These are phyloP conservation scores for Paratrypauchen microcephalus DNA, from an alignment of 2,797 vertebrate species.

Conservation along the genomic window DNA sequence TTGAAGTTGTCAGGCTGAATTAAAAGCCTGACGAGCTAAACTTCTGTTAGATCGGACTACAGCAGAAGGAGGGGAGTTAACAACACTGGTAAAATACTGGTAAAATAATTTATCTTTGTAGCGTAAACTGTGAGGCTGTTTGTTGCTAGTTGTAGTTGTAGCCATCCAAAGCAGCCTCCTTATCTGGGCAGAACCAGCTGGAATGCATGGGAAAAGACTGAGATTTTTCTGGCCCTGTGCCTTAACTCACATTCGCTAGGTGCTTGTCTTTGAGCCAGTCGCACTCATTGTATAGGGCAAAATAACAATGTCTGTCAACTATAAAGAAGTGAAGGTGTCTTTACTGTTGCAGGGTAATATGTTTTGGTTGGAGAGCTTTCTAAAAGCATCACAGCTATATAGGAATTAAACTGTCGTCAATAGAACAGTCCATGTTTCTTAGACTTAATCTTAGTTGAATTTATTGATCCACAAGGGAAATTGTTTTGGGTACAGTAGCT, in stretches of 20 bases:
- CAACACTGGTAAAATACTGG: conserved; percentile 12
- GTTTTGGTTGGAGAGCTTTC: neutral
- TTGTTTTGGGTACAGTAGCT: too few species aligned
- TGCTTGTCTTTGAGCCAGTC: conserved; percentile 44
- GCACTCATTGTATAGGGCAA: conserved; percentile 20
- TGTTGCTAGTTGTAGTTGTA: conserved; percentile 41
- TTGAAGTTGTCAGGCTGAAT: conserved; percentile 12
- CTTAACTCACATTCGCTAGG: conserved; percentile 43
- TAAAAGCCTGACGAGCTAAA: conserved; percentile 19
- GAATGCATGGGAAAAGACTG: conserved; percentile 63
- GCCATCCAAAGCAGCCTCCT: conserved; percentile 53
- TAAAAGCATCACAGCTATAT: neutral
- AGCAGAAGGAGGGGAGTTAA: conserved; percentile 29
- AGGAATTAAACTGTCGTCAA: neutral
- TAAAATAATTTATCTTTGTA: conserved; percentile 47
- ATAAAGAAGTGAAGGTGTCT: conserved; percentile 13
- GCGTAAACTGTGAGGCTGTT: conserved; percentile 34
- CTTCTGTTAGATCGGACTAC: conserved; percentile 15
- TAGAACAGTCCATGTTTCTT: neutral
- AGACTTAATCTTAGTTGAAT: too few species aligned
- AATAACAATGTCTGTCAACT: conserved; percentile 1
- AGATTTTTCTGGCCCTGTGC: conserved; percentile 51
- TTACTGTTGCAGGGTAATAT: conserved; percentile 2
- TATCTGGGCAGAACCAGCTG: conserved; percentile 66
- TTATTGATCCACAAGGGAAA: too few species aligned